Conservation (phyloP, 92 coral and sea anemone genomes). For the Phenganax stokvisi region DNA sequence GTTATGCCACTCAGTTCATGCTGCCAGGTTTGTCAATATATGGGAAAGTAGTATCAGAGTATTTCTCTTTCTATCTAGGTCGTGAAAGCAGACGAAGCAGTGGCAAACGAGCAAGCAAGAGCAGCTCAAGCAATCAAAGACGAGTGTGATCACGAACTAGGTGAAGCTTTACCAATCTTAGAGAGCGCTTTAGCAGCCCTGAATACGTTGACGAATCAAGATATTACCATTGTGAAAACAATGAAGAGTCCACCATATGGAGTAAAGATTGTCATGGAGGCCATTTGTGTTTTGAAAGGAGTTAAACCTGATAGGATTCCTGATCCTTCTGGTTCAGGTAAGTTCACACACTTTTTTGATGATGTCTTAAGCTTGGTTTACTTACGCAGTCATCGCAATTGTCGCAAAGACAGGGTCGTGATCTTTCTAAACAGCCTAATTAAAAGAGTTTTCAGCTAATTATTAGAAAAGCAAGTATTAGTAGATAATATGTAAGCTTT, state of each 20-base stretch:
- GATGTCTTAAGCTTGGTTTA: no score
- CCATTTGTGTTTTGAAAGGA: constrained; percentile 92
- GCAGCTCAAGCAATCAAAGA: constrained; percentile 99
- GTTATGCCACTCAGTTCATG: no score
- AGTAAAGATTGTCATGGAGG: constrained; percentile 98
- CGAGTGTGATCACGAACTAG: constrained; percentile 91
- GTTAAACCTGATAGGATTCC: constrained; percentile 95
- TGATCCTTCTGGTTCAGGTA: constrained; percentile 98
- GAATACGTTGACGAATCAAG: constrained; percentile 91
- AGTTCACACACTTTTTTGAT: not conserved
- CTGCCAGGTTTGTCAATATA: not conserved
- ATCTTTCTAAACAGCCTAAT: no score
- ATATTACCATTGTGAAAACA: constrained; percentile 87
- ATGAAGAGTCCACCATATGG: constrained; percentile 98
- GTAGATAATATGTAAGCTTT: no score
- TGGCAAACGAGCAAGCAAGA: constrained; percentile 95
- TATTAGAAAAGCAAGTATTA: no score
- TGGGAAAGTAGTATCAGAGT: not conserved
- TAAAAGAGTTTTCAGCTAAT: no score
- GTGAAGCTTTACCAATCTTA: constrained; percentile 92
- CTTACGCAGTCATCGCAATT: not conserved
- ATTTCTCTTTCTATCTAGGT: constrained; percentile 50
- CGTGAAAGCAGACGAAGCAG: constrained; percentile 97
- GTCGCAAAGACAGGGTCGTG: no score
- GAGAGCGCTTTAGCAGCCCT: constrained; percentile 93